These are phyloP conservation scores for Cygnus olor DNA, from an alignment of 2,797 vertebrate genomes.

Conservation along the genomic window DNA sequence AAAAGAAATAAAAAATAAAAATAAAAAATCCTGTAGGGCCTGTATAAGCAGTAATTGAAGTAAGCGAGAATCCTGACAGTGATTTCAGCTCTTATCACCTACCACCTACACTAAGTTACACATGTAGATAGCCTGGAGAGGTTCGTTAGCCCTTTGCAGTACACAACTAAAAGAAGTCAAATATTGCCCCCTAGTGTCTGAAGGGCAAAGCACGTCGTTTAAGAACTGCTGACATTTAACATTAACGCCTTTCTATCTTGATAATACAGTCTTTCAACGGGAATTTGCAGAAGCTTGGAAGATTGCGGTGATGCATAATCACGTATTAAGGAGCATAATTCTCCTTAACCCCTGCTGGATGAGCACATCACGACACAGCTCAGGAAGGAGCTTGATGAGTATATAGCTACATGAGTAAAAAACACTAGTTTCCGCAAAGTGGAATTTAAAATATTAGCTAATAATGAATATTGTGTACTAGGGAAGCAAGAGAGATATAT, in stretches of 20 bases:
- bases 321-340: no score
- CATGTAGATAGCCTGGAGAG: no score
- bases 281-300: neutral
- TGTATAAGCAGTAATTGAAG: neutral
- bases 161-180: conserved; percentile 8
- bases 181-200: conserved; percentile 70
- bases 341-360: neutral
- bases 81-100: neutral
- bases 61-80: neutral
- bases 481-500: neutral
- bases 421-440: neutral
- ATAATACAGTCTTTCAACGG: neutral
- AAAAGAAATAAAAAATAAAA: neutral
- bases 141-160: accelerated
- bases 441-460: neutral
- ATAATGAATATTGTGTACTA: neutral
- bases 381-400: neutral
- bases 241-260: neutral
- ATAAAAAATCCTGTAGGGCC: neutral
- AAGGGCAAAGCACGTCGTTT: neutral
- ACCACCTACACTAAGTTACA: neutral
- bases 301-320: accelerated
- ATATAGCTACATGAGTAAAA: neutral
- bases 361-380: accelerated
- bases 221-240: neutral